Base-by-base conservation (phyloP, 2,888 invertebrate species). In the Danaus chrysippus region DNA sequence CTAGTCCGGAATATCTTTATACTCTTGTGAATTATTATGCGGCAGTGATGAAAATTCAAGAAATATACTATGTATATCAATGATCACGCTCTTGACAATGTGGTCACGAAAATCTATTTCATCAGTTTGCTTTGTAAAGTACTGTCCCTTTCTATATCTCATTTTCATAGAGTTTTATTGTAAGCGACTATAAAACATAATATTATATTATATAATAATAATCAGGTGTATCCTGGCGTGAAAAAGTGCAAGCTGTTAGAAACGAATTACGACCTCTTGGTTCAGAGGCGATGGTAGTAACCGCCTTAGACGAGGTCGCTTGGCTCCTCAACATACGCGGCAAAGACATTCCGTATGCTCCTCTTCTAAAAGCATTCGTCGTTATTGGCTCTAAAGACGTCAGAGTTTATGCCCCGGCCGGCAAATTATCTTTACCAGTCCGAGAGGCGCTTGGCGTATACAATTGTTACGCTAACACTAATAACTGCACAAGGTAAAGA, bases 311-410 rank as follows among this genome's bases (percentile, higher is more conserved):
- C 73, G 97, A 98, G 82, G 86, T 90, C 19, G 96, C 97, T 0
- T 98, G 97, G 95, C 84, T 98, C 42, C 90, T 97, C 43, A 98
- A 98, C 81, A 93, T 98, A 15, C 92, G 98, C n/a, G 97, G 97
- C 0, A 90, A 93, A 62, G 98, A 98, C 85, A 92, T 96, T 67
- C 95, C 95, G 0, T 94, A 94, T 78, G 95, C 95, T 0, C 97
- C 98, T 0, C 93, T 96, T 15, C 88, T 97, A 10, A 94, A 94
- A 75, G 94, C 96, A 49, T 97, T 96, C 78, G 92, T 94, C 1
- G 85, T 96, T 49, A 81, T 97, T 53, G 94, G 94, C 62, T 86
- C 91, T 66, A 86, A 92, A 5, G 92, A 94, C 59, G 88, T 96
- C 34, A 92, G 93, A 71, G 91, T 96, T 41, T 97, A 95, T 76